phyloP scores from a whole-genome alignment of 2,113 vertebrate genomes.

The Gadus macrocephalus region DNA sequence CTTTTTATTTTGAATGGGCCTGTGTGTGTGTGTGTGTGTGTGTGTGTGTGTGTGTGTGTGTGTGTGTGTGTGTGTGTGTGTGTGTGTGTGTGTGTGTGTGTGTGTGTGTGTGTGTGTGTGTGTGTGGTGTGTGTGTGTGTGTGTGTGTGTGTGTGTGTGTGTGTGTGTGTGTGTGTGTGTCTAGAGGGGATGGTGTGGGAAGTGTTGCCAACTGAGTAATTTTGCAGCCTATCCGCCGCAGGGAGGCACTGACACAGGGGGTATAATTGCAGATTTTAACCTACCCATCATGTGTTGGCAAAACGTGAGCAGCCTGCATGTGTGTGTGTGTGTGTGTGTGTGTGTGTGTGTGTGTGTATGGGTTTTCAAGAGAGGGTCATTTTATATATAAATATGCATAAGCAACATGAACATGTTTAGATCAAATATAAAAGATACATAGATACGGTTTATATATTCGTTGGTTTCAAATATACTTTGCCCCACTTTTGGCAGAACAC shows the following conservation, averaged over 20 bases:
- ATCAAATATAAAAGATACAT: constrained; percentile 41
- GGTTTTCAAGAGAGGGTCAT: constrained; percentile 37
- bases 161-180: constrained; percentile 7
- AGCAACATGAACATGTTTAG: constrained; percentile 27
- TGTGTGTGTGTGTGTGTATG: constrained; percentile 9
- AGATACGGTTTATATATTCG: constrained; percentile 56
- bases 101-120: constrained; percentile 38
- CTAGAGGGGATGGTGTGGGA: constrained; percentile 1
- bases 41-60: constrained; percentile 33
- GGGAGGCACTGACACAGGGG: constrained; percentile 13
- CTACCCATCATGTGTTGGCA: constrained; percentile 57
- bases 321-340: neutral
- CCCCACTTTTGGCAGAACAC: constrained; percentile 44
- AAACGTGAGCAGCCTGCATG: constrained; percentile 20
- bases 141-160: too few species aligned
- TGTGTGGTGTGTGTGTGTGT: constrained; percentile 23
- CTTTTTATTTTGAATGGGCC: constrained; percentile 61
- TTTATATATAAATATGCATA: constrained; percentile 25
- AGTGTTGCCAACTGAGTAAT: constrained; percentile 61
- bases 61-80: too few species aligned
- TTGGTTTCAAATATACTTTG: constrained; percentile 43
- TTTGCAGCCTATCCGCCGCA: constrained; percentile 44
- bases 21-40: constrained; percentile 39
- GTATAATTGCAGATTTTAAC: constrained; percentile 67
- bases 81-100: constrained; percentile 5